Conservation (phyloP, 2,888 invertebrate genomes). For the Blastobasis adustella region DNA sequence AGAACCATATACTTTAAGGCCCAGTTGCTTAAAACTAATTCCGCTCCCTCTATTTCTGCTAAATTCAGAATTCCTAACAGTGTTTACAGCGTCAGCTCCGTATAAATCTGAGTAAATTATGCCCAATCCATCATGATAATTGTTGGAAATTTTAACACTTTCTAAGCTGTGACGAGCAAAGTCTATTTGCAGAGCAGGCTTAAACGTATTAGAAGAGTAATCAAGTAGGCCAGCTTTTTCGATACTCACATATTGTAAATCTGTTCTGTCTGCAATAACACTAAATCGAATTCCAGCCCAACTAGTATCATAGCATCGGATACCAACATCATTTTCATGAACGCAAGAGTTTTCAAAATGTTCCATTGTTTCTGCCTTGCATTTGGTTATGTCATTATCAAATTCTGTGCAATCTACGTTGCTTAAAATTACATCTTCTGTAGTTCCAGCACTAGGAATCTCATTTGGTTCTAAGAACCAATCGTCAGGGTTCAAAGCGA, state of each 20-base stretch:
- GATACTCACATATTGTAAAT: slow-evolving; percentile 90
- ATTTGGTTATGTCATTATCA: slow-evolving; percentile 92
- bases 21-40: slow-evolving; percentile 91
- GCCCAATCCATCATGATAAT: slow-evolving; percentile 94
- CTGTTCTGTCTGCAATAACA: slow-evolving; percentile 89
- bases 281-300: slow-evolving; percentile 97
- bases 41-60: slow-evolving; percentile 91
- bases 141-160: slow-evolving; percentile 86
- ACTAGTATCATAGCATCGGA: slow-evolving; percentile 91
- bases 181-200: slow-evolving; percentile 92
- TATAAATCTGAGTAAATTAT: slow-evolving; percentile 96
- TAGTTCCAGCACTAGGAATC: slow-evolving; percentile 85
- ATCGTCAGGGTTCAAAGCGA: slow-evolving; percentile 92
- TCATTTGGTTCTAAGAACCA: slow-evolving; percentile 90
- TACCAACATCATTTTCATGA: slow-evolving; percentile 91
- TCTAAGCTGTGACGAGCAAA: slow-evolving; percentile 89
- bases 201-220: slow-evolving; percentile 90
- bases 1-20: slow-evolving; percentile 85
- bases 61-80: slow-evolving; percentile 89
- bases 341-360: slow-evolving; percentile 93
- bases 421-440: slow-evolving; percentile 85
- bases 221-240: slow-evolving; percentile 96
- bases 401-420: slow-evolving; percentile 94
- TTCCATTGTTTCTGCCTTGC: slow-evolving; percentile 83
- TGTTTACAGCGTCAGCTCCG: slow-evolving; percentile 87